Evolutionary conservation across 2,797 vertebrate species (phyloP).

Genomic region (Distichodus sexfasciatus): DNA sequence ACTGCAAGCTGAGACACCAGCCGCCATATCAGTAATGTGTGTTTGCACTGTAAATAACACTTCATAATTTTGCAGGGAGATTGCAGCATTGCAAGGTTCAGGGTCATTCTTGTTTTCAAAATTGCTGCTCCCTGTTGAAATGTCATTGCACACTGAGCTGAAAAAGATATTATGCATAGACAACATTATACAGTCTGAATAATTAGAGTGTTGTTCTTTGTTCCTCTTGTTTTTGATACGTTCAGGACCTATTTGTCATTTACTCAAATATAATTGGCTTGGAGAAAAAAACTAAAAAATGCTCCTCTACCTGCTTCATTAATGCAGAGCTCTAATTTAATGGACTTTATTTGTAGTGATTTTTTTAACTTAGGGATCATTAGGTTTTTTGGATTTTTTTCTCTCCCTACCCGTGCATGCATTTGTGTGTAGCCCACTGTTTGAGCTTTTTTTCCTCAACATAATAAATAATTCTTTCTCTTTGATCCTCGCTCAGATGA

Average conservation of each 20-base stretch:
- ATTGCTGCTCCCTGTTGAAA: constrained; percentile 32
- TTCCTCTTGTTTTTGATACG: neutral
- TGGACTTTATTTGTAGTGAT: neutral
- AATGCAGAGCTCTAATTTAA: neutral
- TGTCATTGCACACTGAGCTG: constrained; percentile 13
- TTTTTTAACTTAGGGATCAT: neutral
- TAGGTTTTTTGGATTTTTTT: neutral
- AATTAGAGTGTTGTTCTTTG: constrained; percentile 2
- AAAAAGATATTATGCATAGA: neutral
- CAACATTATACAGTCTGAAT: neutral
- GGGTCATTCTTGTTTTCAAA: constrained; percentile 47
- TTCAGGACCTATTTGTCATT: neutral
- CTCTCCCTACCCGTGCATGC: neutral
- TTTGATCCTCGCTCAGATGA: constrained; percentile 76
- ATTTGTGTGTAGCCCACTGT: neutral
- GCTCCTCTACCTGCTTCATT: constrained; percentile 12
- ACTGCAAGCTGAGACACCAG: constrained; percentile 32
- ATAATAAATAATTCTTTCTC: constrained; percentile 28
- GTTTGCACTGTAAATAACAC: constrained; percentile 52
- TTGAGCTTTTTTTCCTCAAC: neutral
- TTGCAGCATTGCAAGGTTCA: constrained; percentile 40
- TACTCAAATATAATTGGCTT: constrained; percentile 5
- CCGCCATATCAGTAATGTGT: constrained; percentile 40
- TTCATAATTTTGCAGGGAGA: constrained; percentile 45
- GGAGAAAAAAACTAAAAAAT: neutral